Evolutionary conservation across 2,113 vertebrate species (phyloP).

Genomic region (Morone saxatilis): DNA sequence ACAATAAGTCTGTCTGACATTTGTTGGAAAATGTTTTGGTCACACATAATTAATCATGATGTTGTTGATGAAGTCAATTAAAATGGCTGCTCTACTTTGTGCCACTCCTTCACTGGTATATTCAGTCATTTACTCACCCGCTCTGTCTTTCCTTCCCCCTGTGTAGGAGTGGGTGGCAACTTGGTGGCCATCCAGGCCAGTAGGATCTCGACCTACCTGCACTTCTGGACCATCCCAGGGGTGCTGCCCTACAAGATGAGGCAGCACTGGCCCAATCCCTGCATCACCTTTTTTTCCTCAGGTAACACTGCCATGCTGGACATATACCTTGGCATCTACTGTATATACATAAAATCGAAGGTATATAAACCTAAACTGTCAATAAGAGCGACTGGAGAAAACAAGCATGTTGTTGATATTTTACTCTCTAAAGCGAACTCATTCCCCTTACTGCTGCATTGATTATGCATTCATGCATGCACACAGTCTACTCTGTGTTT

Average conservation of each 20-base stretch:
- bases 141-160: neutral
- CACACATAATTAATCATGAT: neutral
- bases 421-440: neutral
- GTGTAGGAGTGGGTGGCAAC: constrained; percentile 93
- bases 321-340: neutral
- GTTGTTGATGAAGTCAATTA: neutral
- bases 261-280: constrained; percentile 92
- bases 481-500: neutral
- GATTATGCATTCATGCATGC: neutral
- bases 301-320: constrained; percentile 79
- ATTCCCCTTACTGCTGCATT: neutral
- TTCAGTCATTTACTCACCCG: neutral
- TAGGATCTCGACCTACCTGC: constrained; percentile 95
- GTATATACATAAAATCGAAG: neutral
- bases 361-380: neutral
- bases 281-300: constrained; percentile 90
- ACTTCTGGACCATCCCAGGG: constrained; percentile 93
- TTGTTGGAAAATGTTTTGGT: neutral
- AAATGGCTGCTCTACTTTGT: neutral
- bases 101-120: too few relatives aligned
- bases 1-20: neutral
- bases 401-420: neutral
- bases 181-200: constrained; percentile 97
- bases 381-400: neutral
- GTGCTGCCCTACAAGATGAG: constrained; percentile 93